Percentiles rank a stretch among this genome's conserved stretches.
phyloP scores from a whole-genome alignment of 2,888 invertebrate genomes.

The Uropetala carovei region DNA sequence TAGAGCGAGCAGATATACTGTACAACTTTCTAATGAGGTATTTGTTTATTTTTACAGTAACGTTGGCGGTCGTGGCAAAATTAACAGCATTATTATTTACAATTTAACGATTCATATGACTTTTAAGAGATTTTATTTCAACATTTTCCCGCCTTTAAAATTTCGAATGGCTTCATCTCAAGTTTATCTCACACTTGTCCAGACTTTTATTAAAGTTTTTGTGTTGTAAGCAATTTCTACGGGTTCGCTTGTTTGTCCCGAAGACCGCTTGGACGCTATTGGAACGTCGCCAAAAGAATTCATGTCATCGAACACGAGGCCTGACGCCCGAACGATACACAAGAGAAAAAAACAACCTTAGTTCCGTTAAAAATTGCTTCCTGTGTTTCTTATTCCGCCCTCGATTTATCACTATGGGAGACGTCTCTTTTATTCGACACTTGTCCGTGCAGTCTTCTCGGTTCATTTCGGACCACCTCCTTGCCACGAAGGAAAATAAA shows the following conservation, averaged over 20 bases:
- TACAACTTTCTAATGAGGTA: no score
- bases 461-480: not conserved
- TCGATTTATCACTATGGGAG: not conserved
- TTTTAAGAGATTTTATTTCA: no score
- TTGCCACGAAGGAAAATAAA: not conserved
- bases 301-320: not conserved
- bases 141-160: no score
- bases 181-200: no score
- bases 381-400: not conserved
- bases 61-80: no score
- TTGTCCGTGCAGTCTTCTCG: not conserved
- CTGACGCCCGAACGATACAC: not conserved
- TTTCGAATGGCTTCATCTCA: no score
- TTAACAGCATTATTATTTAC: no score
- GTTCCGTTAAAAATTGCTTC: constrained; percentile 22
- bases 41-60: no score
- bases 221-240: not conserved
- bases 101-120: no score
- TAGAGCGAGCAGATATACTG: no score
- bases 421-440: not conserved
- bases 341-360: not conserved
- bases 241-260: not conserved
- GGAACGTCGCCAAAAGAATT: not conserved
- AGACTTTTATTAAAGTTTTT: no score
- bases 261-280: not conserved